These are phyloP conservation scores for Caretta caretta DNA, from an alignment of 2,113 vertebrate species.

Conservation along the genomic window DNA sequence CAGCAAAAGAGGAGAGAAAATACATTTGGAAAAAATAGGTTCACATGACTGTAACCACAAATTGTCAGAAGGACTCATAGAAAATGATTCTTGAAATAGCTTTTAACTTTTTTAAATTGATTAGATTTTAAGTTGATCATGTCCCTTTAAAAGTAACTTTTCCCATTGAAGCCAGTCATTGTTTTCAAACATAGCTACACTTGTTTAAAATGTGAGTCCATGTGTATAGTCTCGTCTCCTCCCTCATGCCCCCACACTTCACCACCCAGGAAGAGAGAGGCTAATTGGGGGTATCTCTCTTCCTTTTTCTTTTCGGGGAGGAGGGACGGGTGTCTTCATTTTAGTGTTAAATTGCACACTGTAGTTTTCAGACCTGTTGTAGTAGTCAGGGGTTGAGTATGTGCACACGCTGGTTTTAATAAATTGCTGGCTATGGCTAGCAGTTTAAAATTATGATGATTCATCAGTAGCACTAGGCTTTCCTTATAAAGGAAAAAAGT, in stretches of 20 bases:
- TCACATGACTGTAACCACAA: not conserved
- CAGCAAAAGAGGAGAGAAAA: not conserved
- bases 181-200: not conserved
- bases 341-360: not conserved
- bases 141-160: not conserved
- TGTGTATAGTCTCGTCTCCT: not conserved
- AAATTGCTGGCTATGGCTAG: not conserved
- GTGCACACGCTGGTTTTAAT: not conserved
- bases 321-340: not conserved
- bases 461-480: constrained; percentile 40
- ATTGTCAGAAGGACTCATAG: not conserved
- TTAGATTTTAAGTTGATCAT: not conserved
- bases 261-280: too few species aligned
- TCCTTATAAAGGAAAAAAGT: constrained; percentile 24
- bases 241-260: too few species aligned
- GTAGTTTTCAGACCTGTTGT: not conserved
- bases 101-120: not conserved
- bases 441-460: not conserved
- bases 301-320: accelerated
- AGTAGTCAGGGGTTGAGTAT: not conserved
- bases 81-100: not conserved
- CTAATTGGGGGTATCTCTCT: not conserved
- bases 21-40: not conserved
- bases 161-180: not conserved
- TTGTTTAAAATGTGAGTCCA: not conserved